A percentile compares a stretch with the other conserved stretches of the same genome.
These are phyloP conservation scores for Tretioscincus oriximinensis DNA, from an alignment of 2,113 vertebrate genomes.

Conservation along the genomic window DNA sequence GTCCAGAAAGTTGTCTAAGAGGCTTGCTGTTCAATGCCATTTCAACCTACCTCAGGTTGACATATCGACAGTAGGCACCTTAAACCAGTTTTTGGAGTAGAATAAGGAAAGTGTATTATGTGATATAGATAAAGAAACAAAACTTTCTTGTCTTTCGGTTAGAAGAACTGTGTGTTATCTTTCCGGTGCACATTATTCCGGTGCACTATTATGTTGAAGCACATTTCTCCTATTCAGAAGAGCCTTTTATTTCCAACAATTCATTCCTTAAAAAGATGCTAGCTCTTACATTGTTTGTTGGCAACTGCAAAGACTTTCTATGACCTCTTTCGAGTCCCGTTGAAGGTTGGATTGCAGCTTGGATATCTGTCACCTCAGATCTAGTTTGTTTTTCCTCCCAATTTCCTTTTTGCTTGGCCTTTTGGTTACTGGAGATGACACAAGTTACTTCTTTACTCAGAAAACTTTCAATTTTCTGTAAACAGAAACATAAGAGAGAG, in stretches of 20 bases:
- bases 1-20: too few relatives aligned
- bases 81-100: too few relatives aligned
- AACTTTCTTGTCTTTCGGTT: neutral
- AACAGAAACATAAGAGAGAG: slow-evolving; percentile 20
- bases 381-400: neutral
- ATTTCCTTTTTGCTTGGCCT: slow-evolving; percentile 39
- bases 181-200: neutral
- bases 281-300: neutral
- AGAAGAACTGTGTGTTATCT: neutral
- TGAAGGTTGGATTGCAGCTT: neutral
- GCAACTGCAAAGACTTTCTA: slow-evolving; percentile 8
- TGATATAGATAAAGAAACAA: neutral
- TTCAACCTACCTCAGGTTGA: too few relatives aligned
- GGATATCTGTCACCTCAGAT: neutral
- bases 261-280: neutral
- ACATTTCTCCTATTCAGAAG: too few relatives aligned
- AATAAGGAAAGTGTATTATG: too few relatives aligned
- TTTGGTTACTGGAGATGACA: slow-evolving; percentile 74
- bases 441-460: slow-evolving; percentile 83
- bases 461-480: slow-evolving; percentile 81
- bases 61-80: too few relatives aligned
- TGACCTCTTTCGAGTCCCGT: neutral
- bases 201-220: neutral
- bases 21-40: too few relatives aligned
- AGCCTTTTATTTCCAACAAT: neutral